Conservation (phyloP, 2,797 vertebrate species). For the Alosa sapidissima region DNA sequence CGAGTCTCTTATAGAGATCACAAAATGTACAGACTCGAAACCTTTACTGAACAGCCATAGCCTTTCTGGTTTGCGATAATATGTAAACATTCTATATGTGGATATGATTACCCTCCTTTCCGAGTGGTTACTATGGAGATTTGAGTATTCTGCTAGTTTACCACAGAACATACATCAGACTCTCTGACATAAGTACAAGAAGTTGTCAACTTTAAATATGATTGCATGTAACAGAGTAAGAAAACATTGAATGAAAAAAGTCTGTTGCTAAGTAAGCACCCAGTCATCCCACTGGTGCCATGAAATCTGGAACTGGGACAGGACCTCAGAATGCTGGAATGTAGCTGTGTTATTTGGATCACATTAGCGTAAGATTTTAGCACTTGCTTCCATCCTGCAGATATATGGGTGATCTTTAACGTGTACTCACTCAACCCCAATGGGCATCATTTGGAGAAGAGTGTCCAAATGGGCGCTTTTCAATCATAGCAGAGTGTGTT, state of each 20-base stretch:
- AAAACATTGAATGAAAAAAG: neutral
- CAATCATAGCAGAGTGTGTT: neutral
- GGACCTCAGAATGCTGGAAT: neutral
- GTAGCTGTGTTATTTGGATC: neutral
- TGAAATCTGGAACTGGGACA: neutral
- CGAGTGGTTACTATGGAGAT: neutral
- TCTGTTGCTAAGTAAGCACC: neutral
- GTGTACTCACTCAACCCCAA: neutral
- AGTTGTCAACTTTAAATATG: too few species aligned
- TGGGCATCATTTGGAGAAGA: neutral
- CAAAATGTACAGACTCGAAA: constrained; percentile 7
- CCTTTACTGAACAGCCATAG: neutral
- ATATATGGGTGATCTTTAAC: neutral
- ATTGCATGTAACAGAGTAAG: too few species aligned
- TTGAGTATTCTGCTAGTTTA: neutral
- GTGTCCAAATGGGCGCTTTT: neutral
- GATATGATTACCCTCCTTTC: neutral
- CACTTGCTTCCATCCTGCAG: neutral
- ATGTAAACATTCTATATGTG: neutral
- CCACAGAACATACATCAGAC: neutral
- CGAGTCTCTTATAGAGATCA: neutral
- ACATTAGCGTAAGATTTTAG: neutral
- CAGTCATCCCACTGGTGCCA: neutral
- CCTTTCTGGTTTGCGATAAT: neutral
- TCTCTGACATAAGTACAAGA: too few species aligned